Evolutionary conservation across 1,140 invertebrate genomes (phyloP).

Genomic region (Drosophila tani): DNA sequence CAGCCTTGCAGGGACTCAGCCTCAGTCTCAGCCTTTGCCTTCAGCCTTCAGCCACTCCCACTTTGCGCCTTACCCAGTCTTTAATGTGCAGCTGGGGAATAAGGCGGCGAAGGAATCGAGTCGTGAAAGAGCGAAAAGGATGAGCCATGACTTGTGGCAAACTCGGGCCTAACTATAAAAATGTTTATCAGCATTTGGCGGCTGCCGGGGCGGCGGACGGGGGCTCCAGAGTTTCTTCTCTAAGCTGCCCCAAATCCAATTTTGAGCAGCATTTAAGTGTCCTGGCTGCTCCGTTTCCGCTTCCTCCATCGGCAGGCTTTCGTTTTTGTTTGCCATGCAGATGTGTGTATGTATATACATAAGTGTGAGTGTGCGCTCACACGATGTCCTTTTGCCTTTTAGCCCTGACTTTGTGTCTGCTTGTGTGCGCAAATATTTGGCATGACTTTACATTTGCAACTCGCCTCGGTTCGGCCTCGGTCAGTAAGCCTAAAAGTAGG

Average conservation of each 20-base stretch:
- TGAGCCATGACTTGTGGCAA: constrained; percentile 78
- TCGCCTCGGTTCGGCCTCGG: constrained; percentile 26
- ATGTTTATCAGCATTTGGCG: constrained; percentile 64
- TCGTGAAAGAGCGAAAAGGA: constrained; percentile 38
- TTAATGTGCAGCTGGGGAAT: constrained; percentile 80
- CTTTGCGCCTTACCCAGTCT: constrained; percentile 9
- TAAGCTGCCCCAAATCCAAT: constrained; percentile 77
- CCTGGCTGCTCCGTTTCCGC: constrained; percentile 47
- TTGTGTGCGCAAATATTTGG: constrained; percentile 66
- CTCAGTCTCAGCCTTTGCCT: too few species aligned
- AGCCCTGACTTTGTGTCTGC: constrained; percentile 55
- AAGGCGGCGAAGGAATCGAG: constrained; percentile 31
- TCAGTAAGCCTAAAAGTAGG: constrained; percentile 43
- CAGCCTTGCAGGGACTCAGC: constrained; percentile 12
- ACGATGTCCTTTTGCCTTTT: constrained; percentile 48
- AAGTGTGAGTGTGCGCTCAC: constrained; percentile 32
- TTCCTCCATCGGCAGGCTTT: constrained; percentile 25
- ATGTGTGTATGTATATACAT: constrained; percentile 13
- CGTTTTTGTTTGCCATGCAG: constrained; percentile 66
- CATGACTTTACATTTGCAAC: constrained; percentile 62
- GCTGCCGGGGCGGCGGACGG: neutral
- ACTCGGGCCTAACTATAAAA: constrained; percentile 71
- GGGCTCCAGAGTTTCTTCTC: neutral
- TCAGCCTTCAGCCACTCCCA: neutral
- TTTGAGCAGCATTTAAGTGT: constrained; percentile 79